Evolutionary conservation across 2,888 invertebrate genomes (phyloP).

Genomic region (Branchipolynoe longqiensis): DNA sequence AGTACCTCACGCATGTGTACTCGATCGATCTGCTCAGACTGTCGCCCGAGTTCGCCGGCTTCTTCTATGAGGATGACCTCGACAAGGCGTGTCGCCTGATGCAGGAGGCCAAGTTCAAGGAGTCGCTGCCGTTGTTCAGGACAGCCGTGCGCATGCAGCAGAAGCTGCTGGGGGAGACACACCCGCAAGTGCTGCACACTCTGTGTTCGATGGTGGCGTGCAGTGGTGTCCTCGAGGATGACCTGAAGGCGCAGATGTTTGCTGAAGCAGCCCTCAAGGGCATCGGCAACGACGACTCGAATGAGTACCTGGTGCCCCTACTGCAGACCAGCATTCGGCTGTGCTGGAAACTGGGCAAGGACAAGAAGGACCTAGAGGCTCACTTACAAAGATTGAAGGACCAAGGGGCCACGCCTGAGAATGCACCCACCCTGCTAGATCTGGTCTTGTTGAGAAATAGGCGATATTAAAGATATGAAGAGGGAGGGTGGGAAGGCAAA

Average conservation of each 20-base stretch:
- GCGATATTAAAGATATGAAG: not conserved
- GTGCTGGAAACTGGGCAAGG: slow-evolving; percentile 79
- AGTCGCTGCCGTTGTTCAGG: slow-evolving; percentile 77
- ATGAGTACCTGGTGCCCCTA: slow-evolving; percentile 75
- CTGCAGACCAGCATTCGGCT: slow-evolving; percentile 76
- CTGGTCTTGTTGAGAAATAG: slow-evolving; percentile 51
- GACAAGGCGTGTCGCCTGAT: slow-evolving; percentile 74
- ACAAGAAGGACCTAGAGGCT: slow-evolving; percentile 78
- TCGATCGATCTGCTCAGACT: slow-evolving; percentile 77
- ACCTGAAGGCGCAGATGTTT: slow-evolving; percentile 75
- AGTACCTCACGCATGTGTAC: slow-evolving; percentile 80
- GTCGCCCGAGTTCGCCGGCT: slow-evolving; percentile 78
- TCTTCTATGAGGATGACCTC: slow-evolving; percentile 78
- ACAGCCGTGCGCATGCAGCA: slow-evolving; percentile 78
- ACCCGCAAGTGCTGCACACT: slow-evolving; percentile 73
- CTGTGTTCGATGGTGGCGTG: slow-evolving; percentile 78
- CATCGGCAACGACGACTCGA: slow-evolving; percentile 69
- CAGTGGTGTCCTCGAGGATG: slow-evolving; percentile 74
- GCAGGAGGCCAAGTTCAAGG: slow-evolving; percentile 74
- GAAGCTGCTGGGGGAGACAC: slow-evolving; percentile 77
- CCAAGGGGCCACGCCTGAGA: slow-evolving; percentile 58
- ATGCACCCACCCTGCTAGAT: slow-evolving; percentile 59
- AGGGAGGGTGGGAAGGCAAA: too few species aligned
- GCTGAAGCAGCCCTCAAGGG: slow-evolving; percentile 77
- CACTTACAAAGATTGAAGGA: slow-evolving; percentile 68